These are phyloP conservation scores for Limenitis camilla DNA, from an alignment of 2,888 invertebrate species.

Conservation along the genomic window DNA sequence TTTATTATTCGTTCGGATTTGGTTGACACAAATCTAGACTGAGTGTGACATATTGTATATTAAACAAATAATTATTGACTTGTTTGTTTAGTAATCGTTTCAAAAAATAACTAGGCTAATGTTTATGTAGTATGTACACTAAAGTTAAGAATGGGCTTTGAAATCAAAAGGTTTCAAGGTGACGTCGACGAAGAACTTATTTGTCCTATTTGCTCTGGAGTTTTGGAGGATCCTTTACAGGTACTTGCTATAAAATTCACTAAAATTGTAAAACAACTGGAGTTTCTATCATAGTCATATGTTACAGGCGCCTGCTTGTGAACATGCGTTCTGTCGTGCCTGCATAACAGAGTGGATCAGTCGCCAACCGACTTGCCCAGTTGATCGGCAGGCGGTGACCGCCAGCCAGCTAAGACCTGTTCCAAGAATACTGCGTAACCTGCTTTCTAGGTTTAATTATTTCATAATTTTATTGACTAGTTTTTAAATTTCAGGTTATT, in stretches of 20 bases:
- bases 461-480: neutral
- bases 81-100: neutral
- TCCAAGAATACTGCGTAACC: constrained; percentile 93
- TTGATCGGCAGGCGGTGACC: constrained; percentile 92
- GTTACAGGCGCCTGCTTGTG: constrained; percentile 91
- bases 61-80: constrained; percentile 5
- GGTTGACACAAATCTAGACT: constrained; percentile 26
- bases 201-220: constrained; percentile 96
- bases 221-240: constrained; percentile 95
- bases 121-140: constrained; percentile 10
- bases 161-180: constrained; percentile 93
- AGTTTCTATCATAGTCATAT: constrained; percentile 9
- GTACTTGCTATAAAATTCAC: constrained; percentile 58
- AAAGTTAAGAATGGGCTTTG: constrained; percentile 88
- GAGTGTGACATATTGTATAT: constrained; percentile 12
- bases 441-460: constrained; percentile 80
- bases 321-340: constrained; percentile 95
- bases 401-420: constrained; percentile 92
- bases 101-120: constrained; percentile 14
- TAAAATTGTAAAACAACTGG: neutral
- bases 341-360: constrained; percentile 97
- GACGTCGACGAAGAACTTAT: constrained; percentile 97
- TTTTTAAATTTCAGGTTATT: constrained; percentile 13
- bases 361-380: constrained; percentile 94
- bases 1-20: constrained; percentile 36